Evolutionary conservation across 2,113 vertebrate species (phyloP), one percentile per base, ranked within the genome.

Genomic region (Trochalopteron elliotii): DNA sequence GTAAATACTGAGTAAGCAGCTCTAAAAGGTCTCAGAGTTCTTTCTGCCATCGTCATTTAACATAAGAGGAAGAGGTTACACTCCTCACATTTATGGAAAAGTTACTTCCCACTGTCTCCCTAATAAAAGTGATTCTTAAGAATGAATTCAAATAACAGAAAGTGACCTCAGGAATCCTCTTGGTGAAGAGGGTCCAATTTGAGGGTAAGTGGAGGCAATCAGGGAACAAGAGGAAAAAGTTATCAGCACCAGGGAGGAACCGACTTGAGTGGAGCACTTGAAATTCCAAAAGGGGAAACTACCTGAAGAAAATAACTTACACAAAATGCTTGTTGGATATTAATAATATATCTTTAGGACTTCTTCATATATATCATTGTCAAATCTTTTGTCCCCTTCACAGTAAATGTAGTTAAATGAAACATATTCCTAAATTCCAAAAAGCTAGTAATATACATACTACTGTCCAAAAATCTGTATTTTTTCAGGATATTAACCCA

Each of bases 181-280:
- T 55, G 71, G n/a, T 76, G 30, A 92, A 90, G 33, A 88, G 28
- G 18, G 11, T 53, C 20, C 49, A 69, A 56, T 76, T 8, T 90
- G 33, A 96, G 56, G 23, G 6, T 22, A 92, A 79, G 39, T 72
- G 37, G 17, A 83, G 31, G 27, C 53, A 86, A 20, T 44, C 59
- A 71, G 13, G 7, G 27, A 42, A 81, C 37, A 86, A 90, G 10
- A 44, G n/a, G 28, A 61, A 86, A 83, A 61, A 52, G 22, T 83
- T 64, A 56, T 22, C n/a, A 61, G 15, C 11, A 55, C 5, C 40
- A 82, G 16, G 10, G 61, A 76, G 24, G 21, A 69, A 69, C 9
- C 0, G 0, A 64, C 17, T n/a, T 40, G 12, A 88, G 56, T 1
- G 0, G 5, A 78, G 31, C 23, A 52, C 35, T 55, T 76, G 39